Evolutionary conservation across 2,888 invertebrate genomes (phyloP), one percentile per base, ranked within the genome.

Genomic region (Corbicula japonica): DNA sequence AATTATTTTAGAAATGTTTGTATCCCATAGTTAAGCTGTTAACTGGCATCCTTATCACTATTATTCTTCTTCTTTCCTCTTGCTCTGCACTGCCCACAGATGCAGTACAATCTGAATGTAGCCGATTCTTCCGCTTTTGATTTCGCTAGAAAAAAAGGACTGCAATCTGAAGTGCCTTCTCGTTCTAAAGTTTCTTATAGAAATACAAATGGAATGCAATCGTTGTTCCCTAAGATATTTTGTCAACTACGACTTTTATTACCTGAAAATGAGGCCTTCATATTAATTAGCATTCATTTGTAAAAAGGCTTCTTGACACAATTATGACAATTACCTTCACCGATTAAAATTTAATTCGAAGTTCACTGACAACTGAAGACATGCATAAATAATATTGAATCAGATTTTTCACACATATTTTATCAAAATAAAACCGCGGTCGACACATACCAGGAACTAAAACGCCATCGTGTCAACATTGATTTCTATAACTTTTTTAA

Each of bases 291-390:
- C 44, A 62, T 62, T 54, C 32, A 46, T 44, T 54, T 52, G 56
- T 54, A 52, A 54, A 72, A 72, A 54, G n/a, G 34, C 44, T 23
- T 21, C 6, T n/a, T 62, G 71, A 72, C 71, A 72, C 54, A 26
- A 30, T 21, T 41, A 61, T 50, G 71, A 56, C 62, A 62, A 52
- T 63, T 44, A 63, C 38, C 28, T 52, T 62, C 54, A 21, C 34
- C 54, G 63, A 62, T 72, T 62, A 72, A 72, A 62, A 26, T n/a
- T 72, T 72, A 62, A 72, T 63, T 62, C 30, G 62, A 62, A 54
- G 50, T 50, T 41, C 32, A 35, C 41, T 61, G 71, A 62, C 71
- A 54, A 44, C 21, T 10, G n/a, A 4, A 12, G 71, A 62, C 62
- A 62, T 72, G 62, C 54, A 54, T 46, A 62, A 44, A 54, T 54